Conservation (phyloP, 92 coral and sea anemone species). For the Hydrozoanthus gracilis region DNA sequence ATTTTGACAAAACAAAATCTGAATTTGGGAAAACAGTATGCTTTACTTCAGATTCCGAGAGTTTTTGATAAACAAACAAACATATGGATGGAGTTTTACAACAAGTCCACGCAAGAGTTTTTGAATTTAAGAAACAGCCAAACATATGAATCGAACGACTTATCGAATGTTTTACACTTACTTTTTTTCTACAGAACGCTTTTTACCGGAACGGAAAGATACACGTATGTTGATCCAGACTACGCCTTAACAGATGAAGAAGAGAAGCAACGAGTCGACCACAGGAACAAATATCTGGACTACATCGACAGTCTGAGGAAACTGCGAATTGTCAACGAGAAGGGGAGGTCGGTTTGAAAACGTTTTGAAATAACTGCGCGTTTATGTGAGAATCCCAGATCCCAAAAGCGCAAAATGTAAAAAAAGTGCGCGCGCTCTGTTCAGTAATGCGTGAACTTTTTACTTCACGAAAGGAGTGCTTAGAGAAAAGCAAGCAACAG, state of each 20-base stretch:
- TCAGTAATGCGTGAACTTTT: too few relatives aligned
- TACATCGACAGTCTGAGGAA: conserved; percentile 77
- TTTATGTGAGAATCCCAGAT: neutral
- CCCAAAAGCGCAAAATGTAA: neutral
- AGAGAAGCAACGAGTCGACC: conserved; percentile 70
- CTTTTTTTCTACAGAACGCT: conserved; percentile 64
- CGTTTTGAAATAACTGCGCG: neutral
- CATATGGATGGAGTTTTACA: too few relatives aligned
- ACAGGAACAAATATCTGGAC: conserved; percentile 80
- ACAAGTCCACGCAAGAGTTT: too few relatives aligned
- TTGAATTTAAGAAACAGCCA: too few relatives aligned
- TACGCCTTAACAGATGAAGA: conserved; percentile 93
- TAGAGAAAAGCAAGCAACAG: too few relatives aligned
- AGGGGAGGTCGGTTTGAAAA: conserved; percentile 73
- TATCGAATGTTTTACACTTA: neutral
- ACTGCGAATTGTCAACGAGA: conserved; percentile 63
- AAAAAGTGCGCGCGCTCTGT: too few relatives aligned
- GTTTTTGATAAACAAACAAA: too few relatives aligned
- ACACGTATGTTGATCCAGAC: conserved; percentile 95
- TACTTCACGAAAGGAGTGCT: too few relatives aligned
- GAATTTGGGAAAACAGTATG: too few relatives aligned
- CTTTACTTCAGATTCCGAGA: too few relatives aligned
- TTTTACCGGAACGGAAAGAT: conserved; percentile 88
- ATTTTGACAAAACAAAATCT: too few relatives aligned
- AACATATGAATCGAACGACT: too few relatives aligned